These are phyloP conservation scores for Mus minutoides DNA, from an alignment of 2,797 vertebrate genomes.

Conservation along the genomic window DNA sequence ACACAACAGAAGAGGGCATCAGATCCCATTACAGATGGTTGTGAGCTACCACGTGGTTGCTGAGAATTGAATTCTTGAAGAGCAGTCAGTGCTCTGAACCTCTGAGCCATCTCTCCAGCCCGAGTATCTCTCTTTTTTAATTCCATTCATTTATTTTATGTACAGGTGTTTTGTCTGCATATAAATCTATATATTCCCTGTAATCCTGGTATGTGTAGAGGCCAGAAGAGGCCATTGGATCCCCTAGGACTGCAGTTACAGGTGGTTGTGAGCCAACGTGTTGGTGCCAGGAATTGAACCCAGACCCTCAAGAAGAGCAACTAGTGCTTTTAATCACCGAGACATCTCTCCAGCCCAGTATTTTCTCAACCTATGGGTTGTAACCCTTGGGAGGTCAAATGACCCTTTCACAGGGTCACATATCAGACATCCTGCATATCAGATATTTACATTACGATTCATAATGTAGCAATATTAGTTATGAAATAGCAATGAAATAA, in stretches of 20 bases:
- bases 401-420: not conserved
- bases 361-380: not conserved
- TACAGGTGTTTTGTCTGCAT: not conserved
- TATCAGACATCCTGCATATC: not conserved
- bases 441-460: not conserved
- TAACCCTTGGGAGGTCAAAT: not conserved
- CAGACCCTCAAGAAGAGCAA: not conserved
- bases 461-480: not conserved
- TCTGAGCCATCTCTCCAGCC: not conserved
- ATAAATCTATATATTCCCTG: not conserved
- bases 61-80: not conserved
- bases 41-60: not conserved
- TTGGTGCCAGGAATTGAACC: not conserved
- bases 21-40: not conserved
- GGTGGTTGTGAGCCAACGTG: not conserved
- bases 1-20: not conserved
- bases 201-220: not conserved
- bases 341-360: not conserved
- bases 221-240: not conserved
- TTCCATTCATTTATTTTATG: not conserved
- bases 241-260: not conserved
- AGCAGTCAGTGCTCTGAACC: too few species aligned
- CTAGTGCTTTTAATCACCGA: not conserved
- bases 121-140: not conserved
- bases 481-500: not conserved